Evolutionary conservation across 2,888 invertebrate genomes (phyloP), one percentile per base, ranked within the genome.

Genomic region (Nymphalis c-album): DNA sequence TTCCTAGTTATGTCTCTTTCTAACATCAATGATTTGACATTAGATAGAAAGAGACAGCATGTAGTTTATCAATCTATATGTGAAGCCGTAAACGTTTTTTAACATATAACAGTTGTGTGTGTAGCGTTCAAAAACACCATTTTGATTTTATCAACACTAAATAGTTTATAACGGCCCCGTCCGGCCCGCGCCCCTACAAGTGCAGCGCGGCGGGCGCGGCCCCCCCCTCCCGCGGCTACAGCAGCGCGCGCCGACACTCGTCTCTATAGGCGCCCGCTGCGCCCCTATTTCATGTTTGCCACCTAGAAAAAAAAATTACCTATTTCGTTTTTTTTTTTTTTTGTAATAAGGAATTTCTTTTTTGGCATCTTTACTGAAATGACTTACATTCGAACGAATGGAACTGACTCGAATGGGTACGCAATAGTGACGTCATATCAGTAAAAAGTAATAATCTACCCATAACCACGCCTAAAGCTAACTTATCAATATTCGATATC

Each of bases 281-380:
- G 58, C 90, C 90, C 91, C 89, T 90, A 74, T 91, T 91, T 92
- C 92, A 92, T 87, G 92, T 92, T 79, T 92, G 92, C 92, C 92
- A 92, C 76, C 92, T 90, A 79, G 94, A 95, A 96, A 57, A 18
- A 17, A 60, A 17, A 55, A 22, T 53, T 18, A 13, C 57, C 26
- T n/a, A 17, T 18, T 57, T 35, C 31, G n/a, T n/a, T 20, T n/a
- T 40, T 20, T 46, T 22, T 55, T 40, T 53, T 53, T 26, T 7
- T 26, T 26, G 7, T 16, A 55, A 62, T 17, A 17, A 55, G 4
- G 47, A 50, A 8, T 7, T 22, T 51, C 22, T 4, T 4, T 40
- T 10, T 40, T 40, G 13, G 40, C 13, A 40, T 40, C 40, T 51
- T 51, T 51, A 50, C 50, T 50, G 18, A 50, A 50, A 50, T 50